These are phyloP conservation scores for Cataglyphis altisquamis DNA, from an alignment of 2,888 invertebrate genomes.

Conservation along the genomic window DNA sequence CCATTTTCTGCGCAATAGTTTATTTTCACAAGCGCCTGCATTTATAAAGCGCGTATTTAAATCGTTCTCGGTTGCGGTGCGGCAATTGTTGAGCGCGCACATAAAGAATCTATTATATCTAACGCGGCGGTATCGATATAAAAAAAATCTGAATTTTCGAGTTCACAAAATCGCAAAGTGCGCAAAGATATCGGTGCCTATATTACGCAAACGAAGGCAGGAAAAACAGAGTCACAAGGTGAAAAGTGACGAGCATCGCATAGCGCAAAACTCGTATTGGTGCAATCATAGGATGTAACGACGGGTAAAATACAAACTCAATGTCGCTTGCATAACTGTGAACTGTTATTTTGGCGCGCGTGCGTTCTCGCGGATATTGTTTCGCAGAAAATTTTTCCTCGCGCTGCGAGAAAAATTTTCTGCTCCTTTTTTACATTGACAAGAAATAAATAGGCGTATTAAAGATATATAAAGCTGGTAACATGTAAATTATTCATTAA, in stretches of 20 bases:
- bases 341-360: background rate
- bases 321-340: slow-evolving; percentile 5
- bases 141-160: slow-evolving; percentile 17
- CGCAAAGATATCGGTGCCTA: slow-evolving; percentile 18
- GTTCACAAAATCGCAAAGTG: slow-evolving; percentile 17
- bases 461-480: background rate
- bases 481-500: background rate
- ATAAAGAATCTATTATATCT: background rate
- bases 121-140: background rate
- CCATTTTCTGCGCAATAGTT: slow-evolving; percentile 12
- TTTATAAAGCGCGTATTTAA: slow-evolving; percentile 6
- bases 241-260: slow-evolving; percentile 32
- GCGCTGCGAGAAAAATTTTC: background rate
- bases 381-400: background rate
- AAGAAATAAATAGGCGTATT: background rate
- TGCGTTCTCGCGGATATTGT: background rate
- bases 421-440: background rate
- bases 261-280: slow-evolving; percentile 22
- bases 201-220: slow-evolving; percentile 39
- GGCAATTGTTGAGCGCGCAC: slow-evolving; percentile 15
- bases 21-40: slow-evolving; percentile 8
- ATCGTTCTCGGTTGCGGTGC: slow-evolving; percentile 21
- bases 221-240: slow-evolving; percentile 38
- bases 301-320: slow-evolving; percentile 6
- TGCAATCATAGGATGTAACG: slow-evolving; percentile 31